Conservation (phyloP, 1,140 invertebrate species). For the Helicorthomorpha holstii region DNA sequence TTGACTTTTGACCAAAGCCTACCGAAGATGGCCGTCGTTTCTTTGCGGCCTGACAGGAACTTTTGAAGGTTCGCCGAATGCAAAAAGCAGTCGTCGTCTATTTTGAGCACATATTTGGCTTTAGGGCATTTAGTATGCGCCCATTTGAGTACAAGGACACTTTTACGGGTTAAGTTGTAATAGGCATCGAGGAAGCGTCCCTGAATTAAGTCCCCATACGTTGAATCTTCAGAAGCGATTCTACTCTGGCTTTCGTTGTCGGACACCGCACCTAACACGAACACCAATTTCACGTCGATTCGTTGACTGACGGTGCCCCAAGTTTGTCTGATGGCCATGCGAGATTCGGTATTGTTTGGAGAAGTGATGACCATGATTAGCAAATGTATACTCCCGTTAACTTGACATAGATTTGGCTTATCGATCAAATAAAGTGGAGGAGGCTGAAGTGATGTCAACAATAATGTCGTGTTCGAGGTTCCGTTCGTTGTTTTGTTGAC, state of each 20-base stretch:
- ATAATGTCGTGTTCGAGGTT: too few species aligned
- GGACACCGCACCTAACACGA: conserved; percentile 8
- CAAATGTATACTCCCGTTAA: conserved; percentile 1
- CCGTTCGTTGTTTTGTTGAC: too few species aligned
- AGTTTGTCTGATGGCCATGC: conserved; percentile 60
- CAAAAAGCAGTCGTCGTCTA: conserved; percentile 84
- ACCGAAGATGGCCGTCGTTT: neutral
- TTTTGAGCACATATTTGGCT: conserved; percentile 59
- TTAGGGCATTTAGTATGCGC: conserved; percentile 28
- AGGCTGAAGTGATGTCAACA: too few species aligned
- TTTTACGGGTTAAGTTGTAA: conserved; percentile 81
- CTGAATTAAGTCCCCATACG: conserved; percentile 38
- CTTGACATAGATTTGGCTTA: neutral
- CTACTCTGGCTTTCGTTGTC: neutral
- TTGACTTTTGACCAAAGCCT: neutral
- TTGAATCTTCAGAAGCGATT: conserved; percentile 6
- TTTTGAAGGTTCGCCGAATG: conserved; percentile 36
- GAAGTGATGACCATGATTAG: conserved; percentile 57
- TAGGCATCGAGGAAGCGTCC: conserved; percentile 78
- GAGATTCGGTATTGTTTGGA: conserved; percentile 44
- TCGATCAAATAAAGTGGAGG: neutral
- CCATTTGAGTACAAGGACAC: conserved; percentile 72
- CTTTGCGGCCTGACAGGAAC: conserved; percentile 7
- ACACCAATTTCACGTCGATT: conserved; percentile 18
- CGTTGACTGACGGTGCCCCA: conserved; percentile 55